Percentiles rank a stretch among this genome's conserved stretches.
These are phyloP conservation scores for Laticauda laticaudata DNA, from an alignment of 2,113 vertebrate species.

Conservation along the genomic window DNA sequence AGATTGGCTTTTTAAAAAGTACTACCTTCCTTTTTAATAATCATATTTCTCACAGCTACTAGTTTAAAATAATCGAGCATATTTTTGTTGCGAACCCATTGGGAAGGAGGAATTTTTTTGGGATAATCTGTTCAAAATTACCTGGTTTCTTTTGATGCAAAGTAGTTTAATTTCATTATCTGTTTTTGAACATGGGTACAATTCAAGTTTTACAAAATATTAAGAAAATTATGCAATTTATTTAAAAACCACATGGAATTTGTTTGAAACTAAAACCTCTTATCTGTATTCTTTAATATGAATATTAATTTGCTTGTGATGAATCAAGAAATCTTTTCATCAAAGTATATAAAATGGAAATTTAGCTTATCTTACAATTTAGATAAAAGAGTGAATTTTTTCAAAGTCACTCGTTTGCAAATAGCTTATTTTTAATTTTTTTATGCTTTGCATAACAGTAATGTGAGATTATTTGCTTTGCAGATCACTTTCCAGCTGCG, in stretches of 20 bases:
- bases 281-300: not conserved
- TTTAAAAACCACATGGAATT: not conserved
- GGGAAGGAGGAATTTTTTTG: not conserved
- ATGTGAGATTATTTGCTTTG: conserved; percentile 34
- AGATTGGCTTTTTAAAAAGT: not conserved
- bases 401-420: not conserved
- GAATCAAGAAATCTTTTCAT: not conserved
- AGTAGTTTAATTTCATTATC: not conserved
- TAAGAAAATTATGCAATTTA: not conserved
- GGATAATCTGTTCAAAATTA: not conserved
- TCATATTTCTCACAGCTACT: not conserved
- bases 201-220: not conserved
- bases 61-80: not conserved
- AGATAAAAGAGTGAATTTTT: not conserved
- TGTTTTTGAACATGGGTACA: not conserved
- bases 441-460: conserved; percentile 13
- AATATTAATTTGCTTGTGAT: not conserved
- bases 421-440: not conserved
- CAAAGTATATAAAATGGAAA: not conserved
- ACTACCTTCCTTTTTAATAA: not conserved
- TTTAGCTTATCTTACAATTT: not conserved
- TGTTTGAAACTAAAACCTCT: not conserved
- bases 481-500: conserved; percentile 95
- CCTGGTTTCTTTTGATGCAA: not conserved
- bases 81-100: not conserved